phyloP scores from a whole-genome alignment of 2,888 invertebrate genomes.

The Microctonus aethiopoides region DNA sequence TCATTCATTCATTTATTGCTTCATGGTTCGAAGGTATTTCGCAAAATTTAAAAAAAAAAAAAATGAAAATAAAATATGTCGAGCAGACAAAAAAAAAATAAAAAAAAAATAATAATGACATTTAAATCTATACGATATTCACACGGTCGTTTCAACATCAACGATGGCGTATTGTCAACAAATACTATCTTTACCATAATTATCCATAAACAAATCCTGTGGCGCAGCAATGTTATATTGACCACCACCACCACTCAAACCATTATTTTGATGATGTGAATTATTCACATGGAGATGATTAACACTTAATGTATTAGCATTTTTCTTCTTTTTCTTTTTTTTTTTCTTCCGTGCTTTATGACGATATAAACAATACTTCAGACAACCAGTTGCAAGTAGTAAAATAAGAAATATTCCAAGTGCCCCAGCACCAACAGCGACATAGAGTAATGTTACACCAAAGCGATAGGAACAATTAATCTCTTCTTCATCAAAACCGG shows the following conservation, averaged over 20 bases:
- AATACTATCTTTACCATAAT: constrained; percentile 76
- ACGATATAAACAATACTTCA: constrained; percentile 69
- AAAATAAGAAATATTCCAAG: constrained; percentile 73
- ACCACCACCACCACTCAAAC: constrained; percentile 65
- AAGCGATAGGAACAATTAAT: constrained; percentile 79
- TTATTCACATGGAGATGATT: constrained; percentile 72
- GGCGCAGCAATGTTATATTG: constrained; percentile 57
- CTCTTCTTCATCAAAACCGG: constrained; percentile 84
- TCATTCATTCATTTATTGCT: constrained; percentile 5
- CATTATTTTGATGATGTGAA: constrained; percentile 70
- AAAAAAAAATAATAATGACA: background rate
- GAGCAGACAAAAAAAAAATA: background rate
- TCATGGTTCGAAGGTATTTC: background rate
- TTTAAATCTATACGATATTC: constrained; percentile 51
- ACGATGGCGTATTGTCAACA: constrained; percentile 75
- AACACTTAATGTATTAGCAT: constrained; percentile 70
- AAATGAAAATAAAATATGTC: constrained; percentile 13
- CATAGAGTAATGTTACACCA: constrained; percentile 75
- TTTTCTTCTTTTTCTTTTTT: constrained; percentile 63
- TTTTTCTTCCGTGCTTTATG: constrained; percentile 71
- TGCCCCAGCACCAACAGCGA: constrained; percentile 75
- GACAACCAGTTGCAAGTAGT: constrained; percentile 73
- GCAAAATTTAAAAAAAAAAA: constrained; percentile 5
- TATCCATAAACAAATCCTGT: constrained; percentile 60
- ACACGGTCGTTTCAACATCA: constrained; percentile 65